Evolutionary conservation across 30 jellyfish, hydroid and myxozoan genomes (phyloP).

Genomic region (Aurelia sp.): DNA sequence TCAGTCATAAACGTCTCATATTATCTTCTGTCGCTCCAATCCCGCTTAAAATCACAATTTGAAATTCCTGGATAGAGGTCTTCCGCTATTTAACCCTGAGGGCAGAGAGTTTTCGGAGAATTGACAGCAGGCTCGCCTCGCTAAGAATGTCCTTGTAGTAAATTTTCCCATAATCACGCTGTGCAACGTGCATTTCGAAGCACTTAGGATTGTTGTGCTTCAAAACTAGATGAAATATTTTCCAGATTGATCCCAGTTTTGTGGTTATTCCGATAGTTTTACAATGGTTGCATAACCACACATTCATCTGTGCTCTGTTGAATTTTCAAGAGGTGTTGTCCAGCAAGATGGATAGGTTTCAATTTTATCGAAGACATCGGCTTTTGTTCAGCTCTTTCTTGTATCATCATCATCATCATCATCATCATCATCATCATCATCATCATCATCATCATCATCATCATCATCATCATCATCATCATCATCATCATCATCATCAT

Average conservation of each 20-base stretch:
- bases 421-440: no score
- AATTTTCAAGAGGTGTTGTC: no score
- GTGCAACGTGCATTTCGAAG: not conserved
- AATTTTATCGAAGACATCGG: no score
- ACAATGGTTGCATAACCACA: no score
- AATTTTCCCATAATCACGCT: constrained; percentile 67
- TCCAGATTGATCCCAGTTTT: not conserved
- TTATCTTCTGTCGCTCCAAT: not conserved
- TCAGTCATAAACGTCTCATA: no score
- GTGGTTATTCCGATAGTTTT: not conserved
- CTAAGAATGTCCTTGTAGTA: not conserved
- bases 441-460: no score
- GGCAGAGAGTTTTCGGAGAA: not conserved
- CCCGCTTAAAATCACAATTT: not conserved
- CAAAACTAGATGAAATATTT: not conserved
- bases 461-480: no score
- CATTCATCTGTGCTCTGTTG: no score
- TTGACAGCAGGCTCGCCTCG: constrained; percentile 45
- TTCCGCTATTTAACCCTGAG: constrained; percentile 27
- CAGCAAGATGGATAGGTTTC: no score
- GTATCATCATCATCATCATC: no score
- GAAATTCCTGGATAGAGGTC: not conserved
- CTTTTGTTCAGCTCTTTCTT: no score
- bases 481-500: no score
- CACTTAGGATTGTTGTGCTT: not conserved